These are phyloP conservation scores for Contarinia nasturtii DNA, from an alignment of 1,140 invertebrate species.

Conservation along the genomic window DNA sequence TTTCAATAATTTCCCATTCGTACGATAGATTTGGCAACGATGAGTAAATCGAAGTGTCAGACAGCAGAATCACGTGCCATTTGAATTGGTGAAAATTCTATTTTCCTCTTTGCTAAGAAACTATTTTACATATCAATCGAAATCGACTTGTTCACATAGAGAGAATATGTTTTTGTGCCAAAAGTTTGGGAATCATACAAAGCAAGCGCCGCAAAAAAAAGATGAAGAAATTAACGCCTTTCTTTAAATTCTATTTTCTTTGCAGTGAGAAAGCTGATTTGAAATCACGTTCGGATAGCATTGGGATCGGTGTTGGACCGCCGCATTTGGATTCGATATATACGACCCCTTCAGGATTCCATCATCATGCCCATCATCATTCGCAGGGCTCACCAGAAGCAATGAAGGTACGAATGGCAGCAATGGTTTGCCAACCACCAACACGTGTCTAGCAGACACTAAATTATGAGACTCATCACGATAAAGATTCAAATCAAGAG, in stretches of 20 bases:
- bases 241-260: constrained; percentile 1
- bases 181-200: not conserved
- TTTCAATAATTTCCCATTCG: no score
- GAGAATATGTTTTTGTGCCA: not conserved
- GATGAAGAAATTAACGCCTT: not conserved
- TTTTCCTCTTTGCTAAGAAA: not conserved
- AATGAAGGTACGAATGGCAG: constrained; percentile 59
- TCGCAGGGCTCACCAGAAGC: constrained; percentile 36
- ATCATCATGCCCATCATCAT: constrained; percentile 19
- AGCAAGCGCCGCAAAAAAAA: not conserved
- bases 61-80: not conserved
- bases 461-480: constrained; percentile 11
- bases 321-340: constrained; percentile 25
- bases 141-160: not conserved
- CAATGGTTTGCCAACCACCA: constrained; percentile 56
- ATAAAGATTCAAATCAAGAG: not conserved
- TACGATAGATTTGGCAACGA: no score
- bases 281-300: constrained; percentile 25
- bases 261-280: constrained; percentile 24
- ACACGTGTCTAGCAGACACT: constrained; percentile 51
- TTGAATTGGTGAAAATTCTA: not conserved
- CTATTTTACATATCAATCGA: no score
- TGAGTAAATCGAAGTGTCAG: no score
- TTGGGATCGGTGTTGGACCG: constrained; percentile 10
- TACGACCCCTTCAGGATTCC: constrained; percentile 14